Evolutionary conservation across 2,113 vertebrate genomes (phyloP).

Genomic region (Emydura subglobosa): DNA sequence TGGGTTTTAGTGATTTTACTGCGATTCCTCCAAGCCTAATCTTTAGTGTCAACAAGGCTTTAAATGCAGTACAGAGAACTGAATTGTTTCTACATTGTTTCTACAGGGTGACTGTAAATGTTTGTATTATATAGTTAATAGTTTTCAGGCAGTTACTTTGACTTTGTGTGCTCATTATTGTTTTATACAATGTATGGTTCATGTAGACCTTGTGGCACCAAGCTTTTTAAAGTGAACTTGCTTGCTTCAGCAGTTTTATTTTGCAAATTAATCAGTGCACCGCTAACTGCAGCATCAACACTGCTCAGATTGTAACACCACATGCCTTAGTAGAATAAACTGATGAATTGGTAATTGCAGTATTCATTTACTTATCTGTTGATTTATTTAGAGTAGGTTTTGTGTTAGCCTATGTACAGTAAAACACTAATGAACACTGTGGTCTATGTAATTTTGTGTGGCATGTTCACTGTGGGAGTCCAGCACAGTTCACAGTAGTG

Average conservation of each 20-base stretch:
- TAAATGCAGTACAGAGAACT: neutral
- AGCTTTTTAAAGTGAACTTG: fast-evolving
- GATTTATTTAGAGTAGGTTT: neutral
- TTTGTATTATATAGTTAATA: fast-evolving
- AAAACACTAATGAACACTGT: neutral
- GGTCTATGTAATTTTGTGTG: neutral
- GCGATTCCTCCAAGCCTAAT: neutral
- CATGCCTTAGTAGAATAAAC: neutral
- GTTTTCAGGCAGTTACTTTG: neutral
- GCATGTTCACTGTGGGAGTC: neutral
- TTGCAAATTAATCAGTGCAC: neutral
- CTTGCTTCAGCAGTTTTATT: neutral
- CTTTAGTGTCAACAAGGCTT: neutral
- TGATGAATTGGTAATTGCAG: neutral
- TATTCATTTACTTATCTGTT: neutral
- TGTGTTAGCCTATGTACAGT: neutral
- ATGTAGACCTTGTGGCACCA: neutral
- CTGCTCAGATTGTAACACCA: neutral
- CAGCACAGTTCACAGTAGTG: neutral
- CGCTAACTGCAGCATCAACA: neutral
- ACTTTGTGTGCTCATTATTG: neutral
- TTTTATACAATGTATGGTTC: fast-evolving
- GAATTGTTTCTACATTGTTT: fast-evolving
- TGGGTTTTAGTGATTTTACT: too few relatives aligned
- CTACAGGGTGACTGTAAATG: neutral